Percentiles rank a stretch among this genome's conserved stretches.
These are phyloP conservation scores for Antheraea yamamai DNA, from an alignment of 2,888 invertebrate genomes.

Conservation along the genomic window DNA sequence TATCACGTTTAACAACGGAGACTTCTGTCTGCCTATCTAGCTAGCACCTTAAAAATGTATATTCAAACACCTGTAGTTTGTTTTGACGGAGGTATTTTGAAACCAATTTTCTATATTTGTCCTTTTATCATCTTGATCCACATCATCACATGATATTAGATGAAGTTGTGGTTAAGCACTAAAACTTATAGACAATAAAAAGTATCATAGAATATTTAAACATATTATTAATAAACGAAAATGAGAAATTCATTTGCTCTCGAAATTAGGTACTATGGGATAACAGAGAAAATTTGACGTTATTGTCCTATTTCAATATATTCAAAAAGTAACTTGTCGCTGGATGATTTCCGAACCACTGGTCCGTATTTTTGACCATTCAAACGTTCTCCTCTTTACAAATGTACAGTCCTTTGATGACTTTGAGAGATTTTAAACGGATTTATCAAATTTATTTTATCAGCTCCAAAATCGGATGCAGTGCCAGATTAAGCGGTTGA, in stretches of 20 bases:
- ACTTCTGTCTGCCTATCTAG: no score
- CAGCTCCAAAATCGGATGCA: constrained; percentile 87
- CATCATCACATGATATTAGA: not conserved
- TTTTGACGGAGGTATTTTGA: not conserved
- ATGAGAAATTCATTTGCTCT: not conserved
- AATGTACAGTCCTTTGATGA: not conserved
- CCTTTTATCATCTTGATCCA: not conserved
- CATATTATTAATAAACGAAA: not conserved
- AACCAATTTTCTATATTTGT: not conserved
- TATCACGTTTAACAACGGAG: no score
- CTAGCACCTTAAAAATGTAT: not conserved
- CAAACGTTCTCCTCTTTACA: not conserved
- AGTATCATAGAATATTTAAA: not conserved
- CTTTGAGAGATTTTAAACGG: not conserved
- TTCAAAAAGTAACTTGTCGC: not conserved
- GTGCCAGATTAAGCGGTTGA: constrained; percentile 85
- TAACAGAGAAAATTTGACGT: not conserved
- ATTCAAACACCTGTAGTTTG: not conserved
- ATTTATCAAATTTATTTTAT: not conserved
- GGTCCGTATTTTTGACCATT: not conserved
- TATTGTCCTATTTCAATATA: not conserved
- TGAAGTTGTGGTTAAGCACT: no score
- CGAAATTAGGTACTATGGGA: not conserved
- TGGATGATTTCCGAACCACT: not conserved
- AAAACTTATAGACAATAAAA: not conserved